phyloP scores from a whole-genome alignment of 1,140 invertebrate species.

The Drosophila prosaltans region DNA sequence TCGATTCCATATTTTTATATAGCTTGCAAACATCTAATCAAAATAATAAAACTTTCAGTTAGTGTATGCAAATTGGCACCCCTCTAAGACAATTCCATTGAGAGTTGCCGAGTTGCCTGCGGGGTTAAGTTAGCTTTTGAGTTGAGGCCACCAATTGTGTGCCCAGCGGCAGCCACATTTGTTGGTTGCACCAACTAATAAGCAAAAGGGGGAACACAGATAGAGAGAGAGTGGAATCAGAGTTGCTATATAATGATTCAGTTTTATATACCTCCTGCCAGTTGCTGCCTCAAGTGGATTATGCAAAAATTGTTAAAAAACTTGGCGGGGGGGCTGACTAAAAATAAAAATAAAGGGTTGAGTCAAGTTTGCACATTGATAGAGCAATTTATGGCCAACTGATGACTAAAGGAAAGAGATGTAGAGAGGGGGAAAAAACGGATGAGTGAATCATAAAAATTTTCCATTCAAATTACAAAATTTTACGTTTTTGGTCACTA shows the following conservation, averaged over 20 bases:
- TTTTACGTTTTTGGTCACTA: not conserved
- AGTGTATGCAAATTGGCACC: conserved; percentile 50
- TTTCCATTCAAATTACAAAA: conserved; percentile 4
- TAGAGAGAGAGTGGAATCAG: conserved; percentile 8
- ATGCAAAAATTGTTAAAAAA: conserved; percentile 36
- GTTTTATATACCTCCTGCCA: conserved; percentile 23
- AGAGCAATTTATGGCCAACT: conserved; percentile 44
- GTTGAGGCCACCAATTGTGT: conserved; percentile 67
- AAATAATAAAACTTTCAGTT: not conserved
- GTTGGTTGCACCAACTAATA: conserved; percentile 69
- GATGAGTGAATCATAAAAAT: not conserved
- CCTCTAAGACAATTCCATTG: conserved; percentile 37
- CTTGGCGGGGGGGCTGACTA: conserved; percentile 20
- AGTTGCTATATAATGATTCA: conserved; percentile 53
- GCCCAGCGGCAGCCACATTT: conserved; percentile 73
- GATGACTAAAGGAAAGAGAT: not conserved
- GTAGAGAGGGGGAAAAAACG: not conserved
- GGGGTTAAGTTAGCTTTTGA: conserved; percentile 11
- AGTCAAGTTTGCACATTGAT: conserved; percentile 32
- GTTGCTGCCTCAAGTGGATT: conserved; percentile 57
- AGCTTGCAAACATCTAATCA: no score
- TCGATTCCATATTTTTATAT: no score
- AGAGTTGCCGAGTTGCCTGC: not conserved
- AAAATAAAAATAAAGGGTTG: conserved; percentile 6
- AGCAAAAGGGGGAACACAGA: conserved; percentile 23